Percentiles rank a stretch among this genome's conserved stretches.
Evolutionary conservation across 2,113 vertebrate genomes (phyloP).

Genomic region (Cinclus cinclus): DNA sequence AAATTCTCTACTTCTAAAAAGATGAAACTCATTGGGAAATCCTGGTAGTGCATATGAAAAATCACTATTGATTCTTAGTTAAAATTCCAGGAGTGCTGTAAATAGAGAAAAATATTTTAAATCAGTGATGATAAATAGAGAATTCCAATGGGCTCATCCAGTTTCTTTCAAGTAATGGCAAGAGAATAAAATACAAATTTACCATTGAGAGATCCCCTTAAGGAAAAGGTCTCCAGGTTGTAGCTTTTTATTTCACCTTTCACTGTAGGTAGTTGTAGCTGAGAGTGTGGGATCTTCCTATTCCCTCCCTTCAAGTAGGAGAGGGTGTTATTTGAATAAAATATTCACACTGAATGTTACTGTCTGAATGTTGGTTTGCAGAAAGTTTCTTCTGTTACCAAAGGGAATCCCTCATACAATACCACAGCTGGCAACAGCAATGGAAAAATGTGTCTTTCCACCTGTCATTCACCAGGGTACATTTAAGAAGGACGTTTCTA

Average conservation of each 20-base stretch:
- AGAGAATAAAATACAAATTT: not conserved
- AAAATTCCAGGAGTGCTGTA: not conserved
- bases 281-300: not conserved
- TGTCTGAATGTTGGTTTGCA: not conserved
- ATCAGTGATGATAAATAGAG: not conserved
- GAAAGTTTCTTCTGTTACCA: not conserved
- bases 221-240: not conserved
- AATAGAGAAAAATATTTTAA: not conserved
- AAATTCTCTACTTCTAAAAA: not conserved
- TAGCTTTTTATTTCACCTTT: not conserved
- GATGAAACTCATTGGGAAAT: not conserved
- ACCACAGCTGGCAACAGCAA: not conserved
- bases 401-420: not conserved
- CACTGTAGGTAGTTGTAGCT: not conserved
- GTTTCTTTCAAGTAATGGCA: not conserved
- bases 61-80: not conserved
- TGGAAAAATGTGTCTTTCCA: not conserved
- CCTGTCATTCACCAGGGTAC: not conserved
- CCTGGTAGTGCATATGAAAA: not conserved
- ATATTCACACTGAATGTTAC: not conserved
- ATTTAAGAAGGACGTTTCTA: not conserved
- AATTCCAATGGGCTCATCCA: not conserved
- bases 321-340: not conserved
- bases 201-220: not conserved
- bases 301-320: not conserved